Evolutionary conservation across 2,888 invertebrate genomes (phyloP).

Genomic region (Amblyjoppa fuscipennis): DNA sequence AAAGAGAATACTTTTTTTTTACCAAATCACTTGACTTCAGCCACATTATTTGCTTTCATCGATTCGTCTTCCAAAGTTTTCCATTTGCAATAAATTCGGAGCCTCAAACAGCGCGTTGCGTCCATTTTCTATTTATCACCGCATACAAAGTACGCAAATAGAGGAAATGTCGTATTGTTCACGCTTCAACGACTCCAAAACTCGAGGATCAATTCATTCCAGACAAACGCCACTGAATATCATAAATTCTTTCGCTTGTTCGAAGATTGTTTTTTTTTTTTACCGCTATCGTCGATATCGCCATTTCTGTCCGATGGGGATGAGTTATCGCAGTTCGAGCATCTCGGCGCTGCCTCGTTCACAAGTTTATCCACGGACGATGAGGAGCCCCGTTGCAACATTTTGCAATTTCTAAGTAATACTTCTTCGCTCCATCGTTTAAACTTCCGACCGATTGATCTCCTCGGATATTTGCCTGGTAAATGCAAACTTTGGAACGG

Average conservation of each 20-base stretch:
- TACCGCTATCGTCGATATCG: background rate
- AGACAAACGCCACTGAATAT: background rate
- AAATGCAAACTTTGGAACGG: conserved; percentile 20
- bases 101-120: too few species aligned
- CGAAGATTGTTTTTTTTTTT: background rate
- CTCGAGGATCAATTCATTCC: background rate
- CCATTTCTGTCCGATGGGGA: background rate
- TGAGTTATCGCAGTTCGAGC: background rate
- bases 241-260: background rate
- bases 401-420: conserved; percentile 14
- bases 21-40: background rate
- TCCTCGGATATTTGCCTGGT: background rate
- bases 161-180: background rate
- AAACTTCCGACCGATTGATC: conserved; percentile 31
- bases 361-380: background rate
- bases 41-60: too few species aligned
- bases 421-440: conserved; percentile 12
- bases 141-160: too few species aligned
- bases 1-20: background rate
- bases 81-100: too few species aligned
- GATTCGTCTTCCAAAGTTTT: too few species aligned
- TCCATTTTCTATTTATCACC: too few species aligned
- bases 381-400: background rate
- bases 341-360: background rate
- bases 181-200: background rate